A percentile compares a stretch with the other conserved stretches of the same genome.
Evolutionary conservation across 2,888 invertebrate species (phyloP).

Genomic region (Drosophila neotestacea): DNA sequence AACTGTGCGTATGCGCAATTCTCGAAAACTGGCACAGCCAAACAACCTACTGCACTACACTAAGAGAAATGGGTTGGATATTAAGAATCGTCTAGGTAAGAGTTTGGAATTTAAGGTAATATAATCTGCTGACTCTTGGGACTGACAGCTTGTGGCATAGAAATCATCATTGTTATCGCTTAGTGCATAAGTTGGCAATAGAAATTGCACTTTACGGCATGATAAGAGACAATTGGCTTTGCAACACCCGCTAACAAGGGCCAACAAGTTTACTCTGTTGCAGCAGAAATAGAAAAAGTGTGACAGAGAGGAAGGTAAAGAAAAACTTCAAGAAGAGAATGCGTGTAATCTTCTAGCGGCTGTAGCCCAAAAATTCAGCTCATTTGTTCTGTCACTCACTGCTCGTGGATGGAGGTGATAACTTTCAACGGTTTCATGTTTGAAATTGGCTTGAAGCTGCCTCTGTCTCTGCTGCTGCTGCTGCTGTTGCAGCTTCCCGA

Average conservation of each 20-base stretch:
- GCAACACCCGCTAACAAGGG: conserved; percentile 42
- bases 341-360: conserved; percentile 58
- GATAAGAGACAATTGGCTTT: conserved; percentile 55
- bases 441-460: conserved; percentile 67
- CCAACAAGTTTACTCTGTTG: conserved; percentile 51
- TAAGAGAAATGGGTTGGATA: not conserved
- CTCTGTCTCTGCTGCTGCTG: conserved; percentile 31
- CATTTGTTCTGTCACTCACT: conserved; percentile 50
- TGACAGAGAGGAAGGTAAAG: not conserved
- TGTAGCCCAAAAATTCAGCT: conserved; percentile 42
- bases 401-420: conserved; percentile 67
- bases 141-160: not conserved
- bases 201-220: conserved; percentile 36
- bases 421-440: conserved; percentile 80
- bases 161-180: conserved; percentile 9
- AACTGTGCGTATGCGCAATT: conserved; percentile 64
- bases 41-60: conserved; percentile 9
- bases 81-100: too few species aligned
- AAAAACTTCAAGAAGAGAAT: conserved; percentile 18
- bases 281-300: not conserved
- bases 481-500: conserved; percentile 32
- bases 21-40: conserved; percentile 27
- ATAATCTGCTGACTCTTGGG: too few species aligned
- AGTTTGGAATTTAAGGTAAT: too few species aligned
- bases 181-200: conserved; percentile 34